These are phyloP conservation scores for Potamilus streckersoni DNA, from an alignment of 1,140 invertebrate species.

Conservation along the genomic window DNA sequence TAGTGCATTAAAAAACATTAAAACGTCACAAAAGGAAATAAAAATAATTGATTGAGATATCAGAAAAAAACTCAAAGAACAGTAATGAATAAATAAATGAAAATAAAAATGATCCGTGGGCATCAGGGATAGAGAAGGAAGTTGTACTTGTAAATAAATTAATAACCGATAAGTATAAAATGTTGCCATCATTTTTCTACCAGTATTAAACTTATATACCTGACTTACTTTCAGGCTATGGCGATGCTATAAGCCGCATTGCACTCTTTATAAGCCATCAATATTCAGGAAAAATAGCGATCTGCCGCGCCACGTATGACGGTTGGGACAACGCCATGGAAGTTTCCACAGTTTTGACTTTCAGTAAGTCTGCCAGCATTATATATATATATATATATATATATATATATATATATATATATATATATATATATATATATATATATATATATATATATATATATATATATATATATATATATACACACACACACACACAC, in stretches of 20 bases:
- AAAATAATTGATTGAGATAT: too few relatives aligned
- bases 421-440: too few relatives aligned
- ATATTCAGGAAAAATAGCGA: constrained; percentile 12
- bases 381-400: background rate
- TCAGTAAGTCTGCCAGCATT: constrained; percentile 11
- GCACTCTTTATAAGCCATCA: constrained; percentile 5
- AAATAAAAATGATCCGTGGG: too few relatives aligned
- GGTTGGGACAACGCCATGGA: constrained; percentile 24
- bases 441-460: too few relatives aligned
- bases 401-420: too few relatives aligned
- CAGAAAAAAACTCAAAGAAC: too few relatives aligned
- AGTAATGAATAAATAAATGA: too few relatives aligned
- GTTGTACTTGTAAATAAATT: background rate
- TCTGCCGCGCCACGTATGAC: constrained; percentile 15
- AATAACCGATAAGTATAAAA: background rate
- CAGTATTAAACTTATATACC: background rate
- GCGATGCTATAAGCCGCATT: constrained; percentile 18
- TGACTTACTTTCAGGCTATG: constrained; percentile 15
- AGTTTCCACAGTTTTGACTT: constrained; percentile 9
- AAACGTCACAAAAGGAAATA: too few relatives aligned
- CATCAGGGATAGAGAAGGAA: too few relatives aligned
- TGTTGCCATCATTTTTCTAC: background rate
- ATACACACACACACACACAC: too few relatives aligned
- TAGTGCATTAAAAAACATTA: too few relatives aligned
- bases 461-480: too few relatives aligned